Evolutionary conservation across 53 echinoderm and acorn worm species (phyloP).

Genomic region (Patiria pectinifera): DNA sequence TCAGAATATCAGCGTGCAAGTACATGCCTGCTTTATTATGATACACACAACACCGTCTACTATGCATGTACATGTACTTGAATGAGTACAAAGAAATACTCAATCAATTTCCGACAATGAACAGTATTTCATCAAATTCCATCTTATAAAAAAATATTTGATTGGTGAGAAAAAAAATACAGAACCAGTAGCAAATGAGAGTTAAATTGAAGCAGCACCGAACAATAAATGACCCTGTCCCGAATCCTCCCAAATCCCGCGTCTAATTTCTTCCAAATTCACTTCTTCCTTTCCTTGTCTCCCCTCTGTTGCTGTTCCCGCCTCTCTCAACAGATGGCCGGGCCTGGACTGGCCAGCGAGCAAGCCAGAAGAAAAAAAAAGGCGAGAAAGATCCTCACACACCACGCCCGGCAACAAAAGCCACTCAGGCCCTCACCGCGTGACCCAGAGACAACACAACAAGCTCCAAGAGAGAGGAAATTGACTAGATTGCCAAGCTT

Average conservation of each 20-base stretch:
- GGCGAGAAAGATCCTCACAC: not conserved
- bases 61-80: not conserved
- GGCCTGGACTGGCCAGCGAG: not conserved
- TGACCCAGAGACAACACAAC: constrained; percentile 18
- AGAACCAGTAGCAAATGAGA: not conserved
- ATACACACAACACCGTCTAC: not conserved
- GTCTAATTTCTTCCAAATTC: constrained; percentile 7
- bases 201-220: not conserved
- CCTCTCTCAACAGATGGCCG: constrained; percentile 43
- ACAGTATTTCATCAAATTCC: too few species aligned
- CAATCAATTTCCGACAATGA: not conserved
- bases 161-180: not conserved
- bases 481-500: constrained; percentile 35
- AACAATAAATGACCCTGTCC: constrained; percentile 27
- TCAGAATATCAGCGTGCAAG: too few species aligned
- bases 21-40: too few species aligned
- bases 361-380: not conserved
- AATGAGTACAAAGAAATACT: not conserved
- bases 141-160: too few species aligned
- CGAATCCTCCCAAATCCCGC: not conserved
- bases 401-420: constrained; percentile 37
- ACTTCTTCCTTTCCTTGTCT: not conserved
- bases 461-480: constrained; percentile 30
- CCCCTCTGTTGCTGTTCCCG: not conserved
- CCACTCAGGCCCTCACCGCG: not conserved